Percentiles rank a stretch among this genome's conserved stretches.
phyloP scores from a whole-genome alignment of 1,140 invertebrate species.

The Eurytemora carolleeae region DNA sequence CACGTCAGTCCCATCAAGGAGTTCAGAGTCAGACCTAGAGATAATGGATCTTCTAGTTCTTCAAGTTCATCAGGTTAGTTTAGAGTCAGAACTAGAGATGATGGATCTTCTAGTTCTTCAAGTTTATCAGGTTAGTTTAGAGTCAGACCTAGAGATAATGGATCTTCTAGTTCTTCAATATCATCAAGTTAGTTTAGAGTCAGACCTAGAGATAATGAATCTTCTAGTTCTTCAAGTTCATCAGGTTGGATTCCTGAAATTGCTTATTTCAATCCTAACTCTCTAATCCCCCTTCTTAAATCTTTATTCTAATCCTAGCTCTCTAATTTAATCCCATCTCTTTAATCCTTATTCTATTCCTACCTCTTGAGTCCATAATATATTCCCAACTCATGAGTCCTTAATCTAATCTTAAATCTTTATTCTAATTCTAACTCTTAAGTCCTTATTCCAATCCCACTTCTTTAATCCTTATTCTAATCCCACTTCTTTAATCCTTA shows the following conservation, averaged over 20 bases:
- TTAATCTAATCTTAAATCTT: too few species aligned
- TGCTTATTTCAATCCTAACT: too few species aligned
- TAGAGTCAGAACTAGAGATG: neutral
- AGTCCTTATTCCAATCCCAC: too few species aligned
- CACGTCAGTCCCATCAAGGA: constrained; percentile 12
- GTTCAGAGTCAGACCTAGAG: constrained; percentile 20
- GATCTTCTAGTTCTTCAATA: neutral
- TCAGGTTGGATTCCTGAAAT: neutral
- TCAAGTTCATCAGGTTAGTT: neutral
- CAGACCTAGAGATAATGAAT: neutral
- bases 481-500: too few species aligned
- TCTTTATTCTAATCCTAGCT: too few species aligned
- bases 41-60: neutral
- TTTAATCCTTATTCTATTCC: too few species aligned
- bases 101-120: neutral
- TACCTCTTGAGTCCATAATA: too few species aligned
- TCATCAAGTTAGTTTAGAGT: neutral
- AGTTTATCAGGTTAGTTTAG: neutral
- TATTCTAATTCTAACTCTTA: too few species aligned
- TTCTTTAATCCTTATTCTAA: too few species aligned
- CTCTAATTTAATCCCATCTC: too few species aligned
- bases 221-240: neutral
- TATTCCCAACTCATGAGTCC: too few species aligned
- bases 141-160: neutral
- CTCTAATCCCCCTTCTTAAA: too few species aligned